phyloP scores from a whole-genome alignment of 2,113 vertebrate species.

The Menidia beryllina region DNA sequence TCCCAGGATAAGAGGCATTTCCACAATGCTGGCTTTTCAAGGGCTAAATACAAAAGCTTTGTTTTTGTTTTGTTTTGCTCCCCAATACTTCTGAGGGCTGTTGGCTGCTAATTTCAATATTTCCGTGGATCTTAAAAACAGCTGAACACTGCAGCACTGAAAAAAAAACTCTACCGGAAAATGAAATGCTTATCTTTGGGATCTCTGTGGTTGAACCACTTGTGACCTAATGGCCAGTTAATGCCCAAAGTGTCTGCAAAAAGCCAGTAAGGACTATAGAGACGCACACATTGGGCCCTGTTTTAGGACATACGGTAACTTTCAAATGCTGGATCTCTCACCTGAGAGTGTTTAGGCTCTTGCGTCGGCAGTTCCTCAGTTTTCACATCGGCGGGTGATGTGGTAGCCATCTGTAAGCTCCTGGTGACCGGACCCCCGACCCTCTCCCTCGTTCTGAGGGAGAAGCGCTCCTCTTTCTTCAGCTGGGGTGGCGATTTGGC shows the following conservation, averaged over 20 bases:
- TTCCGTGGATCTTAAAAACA: too few relatives aligned
- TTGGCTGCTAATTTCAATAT: too few relatives aligned
- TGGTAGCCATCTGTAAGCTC: slow-evolving; percentile 88
- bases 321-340: slow-evolving; percentile 19
- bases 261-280: background rate
- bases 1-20: too few relatives aligned
- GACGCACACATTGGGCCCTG: too few relatives aligned
- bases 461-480: slow-evolving; percentile 91
- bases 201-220: background rate
- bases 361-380: slow-evolving; percentile 82
- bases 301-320: too few relatives aligned
- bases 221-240: background rate
- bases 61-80: too few relatives aligned
- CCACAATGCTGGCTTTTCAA: too few relatives aligned
- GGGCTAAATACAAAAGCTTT: too few relatives aligned
- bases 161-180: too few relatives aligned
- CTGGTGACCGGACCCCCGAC: slow-evolving; percentile 92
- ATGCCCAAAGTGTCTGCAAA: background rate
- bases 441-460: slow-evolving; percentile 85
- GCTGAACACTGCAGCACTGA: too few relatives aligned
- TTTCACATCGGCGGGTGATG: slow-evolving; percentile 82
- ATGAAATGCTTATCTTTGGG: too few relatives aligned
- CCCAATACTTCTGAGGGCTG: too few relatives aligned
- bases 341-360: slow-evolving; percentile 87
- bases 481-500: slow-evolving; percentile 72